Percentiles rank a stretch among this genome's conserved stretches.
Evolutionary conservation across 2,797 vertebrate species (phyloP).

Genomic region (Syngnathus acus): DNA sequence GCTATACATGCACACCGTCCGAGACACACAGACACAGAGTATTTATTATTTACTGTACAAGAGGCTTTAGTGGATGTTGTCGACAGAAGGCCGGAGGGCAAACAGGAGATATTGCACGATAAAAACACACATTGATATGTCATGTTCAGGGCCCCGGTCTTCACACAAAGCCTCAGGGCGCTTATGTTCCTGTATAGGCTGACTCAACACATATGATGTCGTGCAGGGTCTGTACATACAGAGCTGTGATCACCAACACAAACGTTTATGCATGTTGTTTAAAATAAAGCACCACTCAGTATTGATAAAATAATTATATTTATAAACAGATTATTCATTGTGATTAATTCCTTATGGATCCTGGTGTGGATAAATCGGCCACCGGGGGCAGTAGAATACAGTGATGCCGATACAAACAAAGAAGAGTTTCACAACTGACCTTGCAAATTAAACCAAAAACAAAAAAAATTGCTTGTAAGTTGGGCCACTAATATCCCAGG

Average conservation of each 20-base stretch:
- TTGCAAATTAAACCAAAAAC: no score
- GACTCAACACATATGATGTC: conserved; percentile 41
- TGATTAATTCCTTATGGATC: no score
- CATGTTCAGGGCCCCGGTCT: conserved; percentile 29
- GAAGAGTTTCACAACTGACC: no score
- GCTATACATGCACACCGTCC: not conserved
- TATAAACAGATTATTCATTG: no score
- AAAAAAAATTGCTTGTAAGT: no score
- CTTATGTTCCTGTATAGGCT: conserved; percentile 20
- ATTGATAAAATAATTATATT: no score
- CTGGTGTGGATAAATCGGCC: no score
- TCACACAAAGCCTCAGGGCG: conserved; percentile 1
- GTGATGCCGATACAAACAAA: no score
- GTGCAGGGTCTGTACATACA: conserved; percentile 24
- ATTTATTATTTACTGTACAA: conserved; percentile 13
- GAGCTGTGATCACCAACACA: conserved; percentile 10
- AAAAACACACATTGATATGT: conserved; percentile 13
- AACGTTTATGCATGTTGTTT: no score
- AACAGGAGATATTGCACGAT: conserved; percentile 33
- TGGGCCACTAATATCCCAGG: no score
- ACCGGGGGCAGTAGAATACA: no score
- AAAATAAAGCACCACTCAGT: no score
- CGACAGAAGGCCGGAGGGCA: conserved; percentile 33
- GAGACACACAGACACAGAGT: conserved; percentile 6
- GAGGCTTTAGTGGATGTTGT: conserved; percentile 12